Evolutionary conservation across 2,888 invertebrate genomes (phyloP).

Genomic region (Tenthredo notha): DNA sequence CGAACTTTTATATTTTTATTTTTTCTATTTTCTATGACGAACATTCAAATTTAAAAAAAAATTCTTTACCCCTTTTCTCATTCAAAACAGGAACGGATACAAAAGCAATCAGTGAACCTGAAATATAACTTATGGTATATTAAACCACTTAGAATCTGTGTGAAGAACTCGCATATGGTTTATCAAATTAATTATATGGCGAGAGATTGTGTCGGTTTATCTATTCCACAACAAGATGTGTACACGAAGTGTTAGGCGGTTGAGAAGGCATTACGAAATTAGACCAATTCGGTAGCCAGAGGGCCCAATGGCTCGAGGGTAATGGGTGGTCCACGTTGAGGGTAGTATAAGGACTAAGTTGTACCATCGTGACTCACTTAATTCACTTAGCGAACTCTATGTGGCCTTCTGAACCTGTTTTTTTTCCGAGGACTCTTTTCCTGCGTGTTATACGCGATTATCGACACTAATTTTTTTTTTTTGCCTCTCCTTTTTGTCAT

Average conservation of each 20-base stretch:
- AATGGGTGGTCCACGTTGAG: conserved; percentile 55
- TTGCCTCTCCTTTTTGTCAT: background rate
- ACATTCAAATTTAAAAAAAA: background rate
- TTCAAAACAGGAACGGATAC: background rate
- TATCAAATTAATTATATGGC: conserved; percentile 60
- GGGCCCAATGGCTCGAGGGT: conserved; percentile 59
- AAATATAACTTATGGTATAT: conserved; percentile 17
- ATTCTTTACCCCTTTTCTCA: background rate
- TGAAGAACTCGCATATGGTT: conserved; percentile 38
- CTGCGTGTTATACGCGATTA: background rate
- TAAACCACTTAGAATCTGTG: conserved; percentile 51
- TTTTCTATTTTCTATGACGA: background rate
- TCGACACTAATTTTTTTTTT: background rate
- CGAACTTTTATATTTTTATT: too few relatives aligned
- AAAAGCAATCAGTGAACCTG: background rate
- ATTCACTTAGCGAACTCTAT: conserved; percentile 64
- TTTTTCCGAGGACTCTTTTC: background rate
- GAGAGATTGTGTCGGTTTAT: conserved; percentile 57
- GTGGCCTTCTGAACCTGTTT: conserved; percentile 53
- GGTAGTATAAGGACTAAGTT: conserved; percentile 55
- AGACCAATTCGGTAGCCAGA: conserved; percentile 58
- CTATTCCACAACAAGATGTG: conserved; percentile 50
- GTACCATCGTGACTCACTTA: conserved; percentile 60
- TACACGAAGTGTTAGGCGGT: conserved; percentile 45
- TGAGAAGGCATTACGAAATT: conserved; percentile 65